phyloP scores from a whole-genome alignment of 2,888 invertebrate species.

The Perizoma affinitatum region DNA sequence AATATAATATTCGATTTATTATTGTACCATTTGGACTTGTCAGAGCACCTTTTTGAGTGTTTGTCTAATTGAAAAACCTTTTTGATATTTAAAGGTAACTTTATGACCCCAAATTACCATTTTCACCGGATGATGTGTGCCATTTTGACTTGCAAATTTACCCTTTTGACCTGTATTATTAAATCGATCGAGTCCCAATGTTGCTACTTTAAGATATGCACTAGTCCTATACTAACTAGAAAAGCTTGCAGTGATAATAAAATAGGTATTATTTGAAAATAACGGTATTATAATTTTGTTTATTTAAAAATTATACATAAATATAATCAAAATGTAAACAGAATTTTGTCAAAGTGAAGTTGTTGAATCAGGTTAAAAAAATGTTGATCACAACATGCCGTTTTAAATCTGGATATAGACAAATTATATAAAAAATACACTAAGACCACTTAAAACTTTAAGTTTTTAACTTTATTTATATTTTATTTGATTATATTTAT shows the following conservation, averaged over 20 bases:
- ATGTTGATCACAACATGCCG: too few species aligned
- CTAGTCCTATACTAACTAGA: slow-evolving; percentile 30
- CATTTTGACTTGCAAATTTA: neutral
- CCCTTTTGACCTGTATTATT: neutral
- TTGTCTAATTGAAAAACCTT: too few species aligned
- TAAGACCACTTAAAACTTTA: too few species aligned
- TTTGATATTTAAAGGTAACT: too few species aligned
- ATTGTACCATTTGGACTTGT: too few species aligned
- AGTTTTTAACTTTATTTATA: too few species aligned
- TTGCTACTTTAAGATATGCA: slow-evolving; percentile 18
- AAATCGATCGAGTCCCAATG: slow-evolving; percentile 1
- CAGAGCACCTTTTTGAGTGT: too few species aligned
- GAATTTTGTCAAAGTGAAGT: neutral
- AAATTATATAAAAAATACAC: neutral
- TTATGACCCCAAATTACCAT: too few species aligned
- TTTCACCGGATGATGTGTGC: neutral
- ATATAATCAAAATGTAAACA: slow-evolving; percentile 3
- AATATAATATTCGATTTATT: too few species aligned
- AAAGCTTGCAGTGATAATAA: slow-evolving; percentile 36
- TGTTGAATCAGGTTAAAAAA: too few species aligned
- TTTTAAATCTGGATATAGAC: too few species aligned
- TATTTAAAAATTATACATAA: slow-evolving; percentile 27
- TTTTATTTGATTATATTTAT: slow-evolving; percentile 11
- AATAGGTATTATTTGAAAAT: slow-evolving; percentile 24
- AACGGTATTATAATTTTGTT: slow-evolving; percentile 9